phyloP scores from a whole-genome alignment of 92 coral and sea anemone genomes.

The Bergia puertoricense region DNA sequence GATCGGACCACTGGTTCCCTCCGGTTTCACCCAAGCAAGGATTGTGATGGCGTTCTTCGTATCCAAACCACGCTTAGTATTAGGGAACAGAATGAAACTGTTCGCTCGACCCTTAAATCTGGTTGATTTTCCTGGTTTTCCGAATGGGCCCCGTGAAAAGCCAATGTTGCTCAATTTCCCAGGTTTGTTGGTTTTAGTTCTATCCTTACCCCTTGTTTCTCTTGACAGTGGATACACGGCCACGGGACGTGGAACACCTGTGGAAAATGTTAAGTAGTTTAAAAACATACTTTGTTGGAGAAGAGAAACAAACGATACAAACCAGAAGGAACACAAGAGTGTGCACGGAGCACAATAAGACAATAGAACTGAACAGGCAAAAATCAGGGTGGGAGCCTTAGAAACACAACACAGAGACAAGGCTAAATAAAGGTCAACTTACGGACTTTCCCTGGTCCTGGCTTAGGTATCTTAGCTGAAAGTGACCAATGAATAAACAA shows the following conservation, averaged over 20 bases:
- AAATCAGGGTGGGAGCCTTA: too few species aligned
- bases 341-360: neutral
- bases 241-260: slow-evolving; percentile 28
- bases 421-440: neutral
- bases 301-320: neutral
- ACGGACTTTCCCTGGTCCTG: slow-evolving; percentile 12
- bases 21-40: slow-evolving; percentile 82
- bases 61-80: slow-evolving; percentile 64
- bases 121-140: slow-evolving; percentile 72
- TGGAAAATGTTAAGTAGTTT: neutral
- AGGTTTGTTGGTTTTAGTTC: slow-evolving; percentile 53
- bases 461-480: slow-evolving; percentile 12
- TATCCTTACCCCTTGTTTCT: slow-evolving; percentile 21
- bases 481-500: neutral
- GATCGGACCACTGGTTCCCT: slow-evolving; percentile 69
- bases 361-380: too few species aligned
- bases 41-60: slow-evolving; percentile 76
- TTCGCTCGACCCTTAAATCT: slow-evolving; percentile 73
- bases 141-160: slow-evolving; percentile 72
- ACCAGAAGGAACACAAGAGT: neutral
- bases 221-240: slow-evolving; percentile 33
- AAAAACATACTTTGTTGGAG: neutral
- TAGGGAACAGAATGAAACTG: slow-evolving; percentile 82
- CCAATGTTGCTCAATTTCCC: slow-evolving; percentile 77
- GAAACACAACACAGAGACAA: neutral